A percentile compares a stretch with the other conserved stretches of the same genome.
phyloP scores from a whole-genome alignment of 2,113 vertebrate species.

The Misgurnus anguillicaudatus region DNA sequence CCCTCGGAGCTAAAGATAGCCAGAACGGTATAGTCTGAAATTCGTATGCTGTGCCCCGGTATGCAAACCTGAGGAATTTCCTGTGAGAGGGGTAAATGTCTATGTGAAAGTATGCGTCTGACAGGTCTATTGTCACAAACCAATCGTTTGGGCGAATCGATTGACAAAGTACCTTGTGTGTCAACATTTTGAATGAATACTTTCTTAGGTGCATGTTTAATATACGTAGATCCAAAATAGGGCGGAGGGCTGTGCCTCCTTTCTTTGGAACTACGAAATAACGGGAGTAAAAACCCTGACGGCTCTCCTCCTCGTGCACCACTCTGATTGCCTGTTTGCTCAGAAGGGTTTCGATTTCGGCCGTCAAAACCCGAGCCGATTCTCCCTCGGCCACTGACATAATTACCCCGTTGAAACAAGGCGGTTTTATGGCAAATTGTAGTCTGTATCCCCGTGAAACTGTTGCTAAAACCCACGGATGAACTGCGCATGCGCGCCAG shows the following conservation, averaged over 20 bases:
- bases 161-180: not conserved
- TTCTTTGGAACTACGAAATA: not conserved
- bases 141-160: not conserved
- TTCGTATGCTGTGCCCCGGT: not conserved
- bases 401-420: not conserved
- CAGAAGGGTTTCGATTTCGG: not conserved
- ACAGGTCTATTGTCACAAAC: not conserved
- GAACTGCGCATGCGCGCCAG: not conserved
- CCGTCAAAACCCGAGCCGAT: not conserved
- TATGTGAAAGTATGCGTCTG: not conserved
- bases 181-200: not conserved
- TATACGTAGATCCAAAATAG: not conserved
- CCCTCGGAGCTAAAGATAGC: not conserved
- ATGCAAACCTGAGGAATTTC: not conserved
- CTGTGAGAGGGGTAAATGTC: no score
- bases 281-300: not conserved
- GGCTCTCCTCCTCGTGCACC: not conserved
- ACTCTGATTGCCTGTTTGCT: not conserved
- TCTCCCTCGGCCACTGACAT: not conserved
- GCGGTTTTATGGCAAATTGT: slow-evolving; percentile 13
- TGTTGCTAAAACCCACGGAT: not conserved
- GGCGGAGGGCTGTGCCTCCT: not conserved
- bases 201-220: not conserved
- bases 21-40: no score
- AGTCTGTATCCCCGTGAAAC: not conserved